Conservation (phyloP, 2,797 vertebrate species). For the Oryzias sinensis region DNA sequence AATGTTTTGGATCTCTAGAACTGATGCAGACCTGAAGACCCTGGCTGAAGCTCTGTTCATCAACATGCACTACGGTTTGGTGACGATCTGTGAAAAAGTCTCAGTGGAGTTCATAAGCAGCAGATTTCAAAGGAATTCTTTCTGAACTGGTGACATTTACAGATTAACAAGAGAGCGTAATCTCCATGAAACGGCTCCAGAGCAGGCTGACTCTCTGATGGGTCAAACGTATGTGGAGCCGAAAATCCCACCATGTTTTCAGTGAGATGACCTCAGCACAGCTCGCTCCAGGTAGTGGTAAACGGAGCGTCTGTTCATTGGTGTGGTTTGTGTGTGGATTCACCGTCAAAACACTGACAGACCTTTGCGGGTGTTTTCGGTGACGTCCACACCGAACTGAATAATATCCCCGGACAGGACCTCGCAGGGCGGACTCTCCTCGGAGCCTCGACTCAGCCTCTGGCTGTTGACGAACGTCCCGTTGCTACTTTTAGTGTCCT, state of each 20-base stretch:
- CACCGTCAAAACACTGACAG: conserved; percentile 23
- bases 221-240: conserved; percentile 36
- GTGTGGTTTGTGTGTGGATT: background rate
- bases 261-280: conserved; percentile 15
- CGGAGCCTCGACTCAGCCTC: conserved; percentile 95
- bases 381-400: conserved; percentile 98
- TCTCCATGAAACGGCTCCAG: background rate
- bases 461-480: conserved; percentile 99
- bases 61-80: too few relatives aligned
- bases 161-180: background rate
- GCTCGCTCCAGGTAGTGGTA: conserved; percentile 9
- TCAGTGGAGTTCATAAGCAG: too few relatives aligned
- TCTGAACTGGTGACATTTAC: background rate
- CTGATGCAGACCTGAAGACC: too few relatives aligned
- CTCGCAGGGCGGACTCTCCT: conserved; percentile 98
- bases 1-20: too few relatives aligned
- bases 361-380: conserved; percentile 99
- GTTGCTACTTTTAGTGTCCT: conserved; percentile 99
- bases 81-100: too few relatives aligned
- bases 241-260: conserved; percentile 45
- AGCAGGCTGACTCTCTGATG: conserved; percentile 1
- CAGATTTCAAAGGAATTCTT: background rate
- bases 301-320: conserved; percentile 27
- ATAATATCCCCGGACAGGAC: conserved; percentile 98
- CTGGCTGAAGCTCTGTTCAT: too few relatives aligned